Percentiles rank a stretch among this genome's conserved stretches.
Evolutionary conservation across 2,888 invertebrate species (phyloP).

Genomic region (Cosmia trapezina): DNA sequence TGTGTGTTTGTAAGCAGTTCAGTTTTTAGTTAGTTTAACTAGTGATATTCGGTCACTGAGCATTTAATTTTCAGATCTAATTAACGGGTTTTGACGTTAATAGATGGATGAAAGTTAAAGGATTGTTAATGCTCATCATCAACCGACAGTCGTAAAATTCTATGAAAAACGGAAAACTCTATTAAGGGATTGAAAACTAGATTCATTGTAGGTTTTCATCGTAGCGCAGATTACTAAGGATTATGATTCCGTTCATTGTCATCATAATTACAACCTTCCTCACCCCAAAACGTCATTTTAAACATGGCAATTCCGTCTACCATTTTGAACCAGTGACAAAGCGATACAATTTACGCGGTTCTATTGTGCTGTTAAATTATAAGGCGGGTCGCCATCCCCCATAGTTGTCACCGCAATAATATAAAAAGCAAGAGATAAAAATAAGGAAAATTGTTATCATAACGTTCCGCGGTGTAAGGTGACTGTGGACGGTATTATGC

Average conservation of each 20-base stretch:
- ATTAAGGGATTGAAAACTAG: neutral
- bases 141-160: neutral
- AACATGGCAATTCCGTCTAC: slow-evolving; percentile 40
- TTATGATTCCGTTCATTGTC: slow-evolving; percentile 7
- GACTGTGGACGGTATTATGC: slow-evolving; percentile 48
- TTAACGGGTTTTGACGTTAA: neutral
- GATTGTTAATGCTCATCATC: neutral
- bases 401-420: slow-evolving; percentile 86
- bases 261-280: slow-evolving; percentile 38
- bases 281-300: slow-evolving; percentile 40
- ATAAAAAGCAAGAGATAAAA: slow-evolving; percentile 83
- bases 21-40: slow-evolving; percentile 24
- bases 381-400: slow-evolving; percentile 65
- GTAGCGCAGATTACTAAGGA: neutral
- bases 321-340: slow-evolving; percentile 49
- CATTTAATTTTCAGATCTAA: slow-evolving; percentile 2
- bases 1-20: slow-evolving; percentile 10
- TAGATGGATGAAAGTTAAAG: neutral
- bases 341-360: slow-evolving; percentile 56
- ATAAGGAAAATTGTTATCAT: slow-evolving; percentile 87
- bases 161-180: neutral
- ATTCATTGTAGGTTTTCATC: neutral
- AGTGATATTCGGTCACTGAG: slow-evolving; percentile 17
- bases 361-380: slow-evolving; percentile 62
- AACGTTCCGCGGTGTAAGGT: slow-evolving; percentile 76